These are phyloP conservation scores for Scarus forsteni DNA, from an alignment of 2,797 vertebrate species.

Conservation along the genomic window DNA sequence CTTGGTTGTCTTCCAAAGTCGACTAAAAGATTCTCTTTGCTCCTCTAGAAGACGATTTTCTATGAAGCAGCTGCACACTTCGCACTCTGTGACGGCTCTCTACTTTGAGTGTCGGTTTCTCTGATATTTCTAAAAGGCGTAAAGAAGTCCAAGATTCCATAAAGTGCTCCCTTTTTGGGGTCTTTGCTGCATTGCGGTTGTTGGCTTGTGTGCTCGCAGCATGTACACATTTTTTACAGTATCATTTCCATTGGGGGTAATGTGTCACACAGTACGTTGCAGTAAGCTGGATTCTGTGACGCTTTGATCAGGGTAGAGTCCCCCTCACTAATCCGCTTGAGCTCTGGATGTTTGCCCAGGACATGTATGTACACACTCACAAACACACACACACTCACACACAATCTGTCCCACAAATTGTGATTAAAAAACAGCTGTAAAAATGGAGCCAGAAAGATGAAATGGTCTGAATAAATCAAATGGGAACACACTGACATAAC, in stretches of 20 bases:
- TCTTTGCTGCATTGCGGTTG: slow-evolving; percentile 29
- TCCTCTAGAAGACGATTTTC: slow-evolving; percentile 34
- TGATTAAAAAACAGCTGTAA: slow-evolving; percentile 80
- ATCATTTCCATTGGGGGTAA: slow-evolving; percentile 56
- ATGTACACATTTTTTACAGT: slow-evolving; percentile 37
- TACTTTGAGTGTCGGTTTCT: slow-evolving; percentile 42
- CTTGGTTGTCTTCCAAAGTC: neutral
- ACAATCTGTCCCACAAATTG: slow-evolving; percentile 50
- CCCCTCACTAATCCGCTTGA: slow-evolving; percentile 74
- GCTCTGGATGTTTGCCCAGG: slow-evolving; percentile 73
- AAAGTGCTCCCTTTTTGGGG: slow-evolving; percentile 23
- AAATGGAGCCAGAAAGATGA: slow-evolving; percentile 59
- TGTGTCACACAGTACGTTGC: slow-evolving; percentile 63
- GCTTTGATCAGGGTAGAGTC: slow-evolving; percentile 77
- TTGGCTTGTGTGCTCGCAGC: slow-evolving; percentile 33
- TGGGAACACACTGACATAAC: slow-evolving; percentile 51
- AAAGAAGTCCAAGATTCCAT: slow-evolving; percentile 22
- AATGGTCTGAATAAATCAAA: slow-evolving; percentile 62
- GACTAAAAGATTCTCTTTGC: slow-evolving; percentile 29
- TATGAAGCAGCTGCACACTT: slow-evolving; percentile 70
- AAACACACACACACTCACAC: slow-evolving; percentile 36
- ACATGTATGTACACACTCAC: slow-evolving; percentile 54
- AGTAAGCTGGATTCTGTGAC: slow-evolving; percentile 73
- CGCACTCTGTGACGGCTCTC: slow-evolving; percentile 46
- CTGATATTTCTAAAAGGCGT: slow-evolving; percentile 29